A percentile compares a stretch with the other conserved stretches of the same genome.
Conservation (phyloP, 2,888 invertebrate genomes). For the Pristionchus entomophagus region DNA sequence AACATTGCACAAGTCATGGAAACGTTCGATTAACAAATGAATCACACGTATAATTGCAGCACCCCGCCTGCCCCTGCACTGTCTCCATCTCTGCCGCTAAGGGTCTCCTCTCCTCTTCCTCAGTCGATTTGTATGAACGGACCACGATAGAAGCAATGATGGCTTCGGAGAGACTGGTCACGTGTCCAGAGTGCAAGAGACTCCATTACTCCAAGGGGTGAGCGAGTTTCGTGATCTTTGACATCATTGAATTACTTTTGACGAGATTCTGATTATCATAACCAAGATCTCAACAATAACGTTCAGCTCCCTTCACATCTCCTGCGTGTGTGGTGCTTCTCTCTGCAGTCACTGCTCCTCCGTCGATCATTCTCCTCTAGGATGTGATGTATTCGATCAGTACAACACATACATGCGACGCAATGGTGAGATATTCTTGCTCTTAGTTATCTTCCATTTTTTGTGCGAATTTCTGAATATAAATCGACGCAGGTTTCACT, state of each 20-base stretch:
- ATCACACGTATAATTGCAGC: neutral
- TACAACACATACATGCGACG: conserved; percentile 17
- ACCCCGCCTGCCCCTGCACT: conserved; percentile 8
- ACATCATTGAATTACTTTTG: too few species aligned
- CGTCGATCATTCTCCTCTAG: conserved; percentile 1
- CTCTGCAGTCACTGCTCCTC: conserved; percentile 14
- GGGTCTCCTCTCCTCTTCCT: neutral
- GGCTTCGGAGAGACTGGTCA: neutral
- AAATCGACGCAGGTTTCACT: neutral
- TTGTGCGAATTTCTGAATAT: neutral
- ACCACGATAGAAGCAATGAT: neutral
- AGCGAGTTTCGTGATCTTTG: neutral
- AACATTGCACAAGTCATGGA: too few species aligned
- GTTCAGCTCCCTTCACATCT: neutral
- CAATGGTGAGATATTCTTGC: neutral
- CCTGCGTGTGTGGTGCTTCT: neutral
- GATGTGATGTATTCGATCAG: conserved; percentile 8
- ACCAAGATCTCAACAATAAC: too few species aligned
- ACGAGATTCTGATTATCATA: too few species aligned
- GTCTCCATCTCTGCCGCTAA: neutral
- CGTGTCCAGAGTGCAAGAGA: conserved; percentile 12
- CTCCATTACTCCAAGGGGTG: neutral
- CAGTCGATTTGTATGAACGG: neutral
- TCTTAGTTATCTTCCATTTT: neutral
- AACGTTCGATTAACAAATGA: too few species aligned